Base-by-base conservation (phyloP, 2,888 invertebrate genomes). In the Lithophane ornitopus region DNA sequence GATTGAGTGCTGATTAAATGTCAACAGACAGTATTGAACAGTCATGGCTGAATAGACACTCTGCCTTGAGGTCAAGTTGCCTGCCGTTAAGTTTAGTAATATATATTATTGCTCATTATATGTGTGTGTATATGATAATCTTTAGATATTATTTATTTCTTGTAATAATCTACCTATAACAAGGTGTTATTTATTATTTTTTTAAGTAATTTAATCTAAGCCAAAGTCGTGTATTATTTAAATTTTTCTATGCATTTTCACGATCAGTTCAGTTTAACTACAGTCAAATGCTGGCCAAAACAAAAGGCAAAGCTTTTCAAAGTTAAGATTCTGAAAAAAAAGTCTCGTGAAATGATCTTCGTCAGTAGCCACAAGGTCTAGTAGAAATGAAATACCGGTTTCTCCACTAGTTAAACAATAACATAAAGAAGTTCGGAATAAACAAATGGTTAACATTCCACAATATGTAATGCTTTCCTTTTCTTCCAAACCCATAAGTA, bases 1-100 rank as follows among this genome's bases (percentile, higher is more conserved):
- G 49, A 80, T 66, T 54, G 49, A 66, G 16, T 68, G 28, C 44
- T 85, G 71, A 78, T 85, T 83, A 73, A 84, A 84, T 84, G 84
- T 76, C 86, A 79, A 73, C 66, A 19, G 16, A 39, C 56, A 34
- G 49, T 54, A 68, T 68, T 66, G 34, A 34, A 58, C 70, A 62
- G 72, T 69, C 70, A 69, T 41, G 83, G 66, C 59, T 69, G 69
- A 72, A 61, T 61, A 39, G 22, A 41, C 63, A 39, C 67, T 70
- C 19, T 12, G 14, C 12, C 49, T 54, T 72, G 59, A 82, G 74
- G 84, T 83, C 80, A 76, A 85, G 67, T 78, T 69, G 54, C 7
- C 28, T 66, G 34, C 34, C 12, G 28, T 70, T 76, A 71, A 22
- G 41, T 41, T 41, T 9, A 49, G 68, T 84, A 26, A 70, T 68